A percentile compares a stretch with the other conserved stretches of the same genome.
Conservation (phyloP, 92 coral and sea anemone species). For the Chrysogorgia sp. region DNA sequence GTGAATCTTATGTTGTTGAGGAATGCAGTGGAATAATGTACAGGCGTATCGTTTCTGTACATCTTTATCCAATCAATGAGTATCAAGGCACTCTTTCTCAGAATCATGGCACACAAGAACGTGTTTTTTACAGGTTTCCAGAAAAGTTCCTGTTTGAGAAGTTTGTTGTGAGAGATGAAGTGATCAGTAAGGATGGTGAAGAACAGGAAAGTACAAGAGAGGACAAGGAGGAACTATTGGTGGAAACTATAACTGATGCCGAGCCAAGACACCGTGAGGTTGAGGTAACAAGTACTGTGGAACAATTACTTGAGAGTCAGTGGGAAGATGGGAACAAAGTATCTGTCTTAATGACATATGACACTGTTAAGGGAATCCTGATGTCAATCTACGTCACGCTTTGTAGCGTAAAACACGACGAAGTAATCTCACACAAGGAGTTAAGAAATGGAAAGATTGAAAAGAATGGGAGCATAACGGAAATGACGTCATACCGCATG, state of each 20-base stretch:
- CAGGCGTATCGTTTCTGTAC: slow-evolving; percentile 5
- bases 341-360: slow-evolving; percentile 8
- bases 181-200: neutral
- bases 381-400: slow-evolving; percentile 15
- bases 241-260: neutral
- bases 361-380: neutral
- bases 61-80: slow-evolving; percentile 24
- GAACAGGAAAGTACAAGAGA: neutral
- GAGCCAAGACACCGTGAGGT: neutral
- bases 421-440: slow-evolving; percentile 23
- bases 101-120: neutral
- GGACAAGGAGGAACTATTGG: neutral
- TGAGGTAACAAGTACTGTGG: neutral
- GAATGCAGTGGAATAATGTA: neutral
- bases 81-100: neutral
- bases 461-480: neutral
- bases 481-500: slow-evolving; percentile 24
- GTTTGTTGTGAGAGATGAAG: neutral
- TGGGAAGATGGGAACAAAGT: slow-evolving; percentile 9
- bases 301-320: neutral
- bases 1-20: slow-evolving; percentile 7
- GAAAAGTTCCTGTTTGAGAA: slow-evolving; percentile 18
- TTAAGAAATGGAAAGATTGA: slow-evolving; percentile 18
- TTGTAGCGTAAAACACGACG: neutral
- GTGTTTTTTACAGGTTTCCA: slow-evolving; percentile 18